Base-by-base conservation (phyloP, 2,888 invertebrate species). In the Serripes groenlandicus region DNA sequence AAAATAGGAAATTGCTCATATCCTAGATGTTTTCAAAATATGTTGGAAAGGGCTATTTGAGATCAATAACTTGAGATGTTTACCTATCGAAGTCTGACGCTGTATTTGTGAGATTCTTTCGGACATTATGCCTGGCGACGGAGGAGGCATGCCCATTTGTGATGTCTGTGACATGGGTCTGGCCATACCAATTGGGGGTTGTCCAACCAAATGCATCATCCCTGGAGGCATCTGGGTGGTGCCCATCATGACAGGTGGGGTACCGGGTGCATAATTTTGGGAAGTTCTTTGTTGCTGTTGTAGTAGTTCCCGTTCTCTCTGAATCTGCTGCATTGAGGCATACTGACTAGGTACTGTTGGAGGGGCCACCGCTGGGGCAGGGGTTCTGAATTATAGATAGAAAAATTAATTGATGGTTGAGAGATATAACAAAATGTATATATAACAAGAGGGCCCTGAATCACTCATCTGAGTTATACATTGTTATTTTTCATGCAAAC, bases 341-440 rank as follows among this genome's bases (percentile, higher is more conserved):
- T 99, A 99, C 95, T 98, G 98, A 91, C 70, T 81, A n/a, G 99
- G 99, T 37, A 96, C 95, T 0, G 91, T 88, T 9, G 99, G 99
- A 3, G 99, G 99, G 52, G 98, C 98, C 34, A 99, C 98, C 4
- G 98, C 98, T 0, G 98, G 98, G n/a, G 98, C 98, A 1, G 94
- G 93, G 18, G 98, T 98, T 89, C 99, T 90, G 85, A 90, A 37
- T 15, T 35, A 35, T 4, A 66, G 15, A 35, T 1, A n/a, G n/a
- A n/a, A n/a, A 9, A 42, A 42, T 9, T 42, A 42, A 42, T 15
- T 23, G 7, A 18, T 56, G 15, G 23, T 11, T 56, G n/a, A n/a
- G 56, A 56, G 23, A 56, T 56, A 56, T 56, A 23, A 56, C 56
- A 15, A 18, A 18, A 15, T 15, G 42, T 42, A 15, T 42, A 42